A percentile compares a stretch with the other conserved stretches of the same genome.
Evolutionary conservation across 1,140 invertebrate genomes (phyloP).

Genomic region (Glossosoma conforme): DNA sequence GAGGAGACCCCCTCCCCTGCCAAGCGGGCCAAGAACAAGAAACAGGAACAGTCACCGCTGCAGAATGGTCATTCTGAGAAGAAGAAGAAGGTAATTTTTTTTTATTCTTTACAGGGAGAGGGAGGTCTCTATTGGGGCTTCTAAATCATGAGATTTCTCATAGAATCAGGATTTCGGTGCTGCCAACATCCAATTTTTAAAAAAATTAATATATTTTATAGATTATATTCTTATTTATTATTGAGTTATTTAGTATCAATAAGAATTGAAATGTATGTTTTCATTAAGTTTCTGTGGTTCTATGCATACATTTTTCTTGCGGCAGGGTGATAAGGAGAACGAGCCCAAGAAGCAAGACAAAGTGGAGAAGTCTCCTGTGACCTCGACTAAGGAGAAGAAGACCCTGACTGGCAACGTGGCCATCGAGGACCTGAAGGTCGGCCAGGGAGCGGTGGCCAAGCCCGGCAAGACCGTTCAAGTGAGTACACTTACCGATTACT

Average conservation of each 20-base stretch:
- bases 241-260: too few relatives aligned
- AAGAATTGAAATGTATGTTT: too few relatives aligned
- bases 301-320: not conserved
- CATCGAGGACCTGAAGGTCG: constrained; percentile 72
- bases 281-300: too few relatives aligned
- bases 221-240: too few relatives aligned
- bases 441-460: constrained; percentile 71
- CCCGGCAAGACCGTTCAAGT: constrained; percentile 65
- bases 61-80: constrained; percentile 35
- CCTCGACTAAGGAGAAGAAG: constrained; percentile 53
- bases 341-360: constrained; percentile 21
- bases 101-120: too few relatives aligned
- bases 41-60: constrained; percentile 43
- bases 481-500: not conserved
- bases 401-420: constrained; percentile 67
- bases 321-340: constrained; percentile 13
- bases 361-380: constrained; percentile 30
- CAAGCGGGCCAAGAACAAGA: constrained; percentile 45
- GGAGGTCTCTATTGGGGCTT: too few relatives aligned
- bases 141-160: too few relatives aligned
- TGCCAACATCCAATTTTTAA: too few relatives aligned
- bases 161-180: too few relatives aligned
- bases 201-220: too few relatives aligned
- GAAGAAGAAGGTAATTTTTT: constrained; percentile 28
- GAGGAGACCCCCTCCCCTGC: constrained; percentile 35